A percentile compares a stretch with the other conserved stretches of the same genome.
These are phyloP conservation scores for Heteropelma amictum DNA, from an alignment of 2,888 invertebrate species.

Conservation along the genomic window DNA sequence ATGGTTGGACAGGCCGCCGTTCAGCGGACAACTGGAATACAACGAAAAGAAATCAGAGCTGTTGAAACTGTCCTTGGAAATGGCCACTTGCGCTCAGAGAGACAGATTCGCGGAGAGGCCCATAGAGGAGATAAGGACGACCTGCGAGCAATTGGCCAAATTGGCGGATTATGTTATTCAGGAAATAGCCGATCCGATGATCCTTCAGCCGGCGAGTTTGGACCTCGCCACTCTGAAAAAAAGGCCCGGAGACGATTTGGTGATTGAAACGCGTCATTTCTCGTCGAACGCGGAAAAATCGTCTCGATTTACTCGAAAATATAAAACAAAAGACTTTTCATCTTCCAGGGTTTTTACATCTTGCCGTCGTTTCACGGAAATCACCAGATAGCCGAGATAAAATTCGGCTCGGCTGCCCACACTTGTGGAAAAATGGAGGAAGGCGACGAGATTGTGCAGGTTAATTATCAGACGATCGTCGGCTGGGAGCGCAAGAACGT, in stretches of 20 bases:
- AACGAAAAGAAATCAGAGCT: constrained; percentile 85
- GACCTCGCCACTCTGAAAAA: constrained; percentile 93
- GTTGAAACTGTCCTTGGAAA: constrained; percentile 88
- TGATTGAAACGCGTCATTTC: constrained; percentile 65
- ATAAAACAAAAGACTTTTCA: neutral
- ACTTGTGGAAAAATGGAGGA: constrained; percentile 94
- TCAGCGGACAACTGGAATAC: constrained; percentile 84
- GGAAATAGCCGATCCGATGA: constrained; percentile 92
- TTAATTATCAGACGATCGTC: constrained; percentile 86
- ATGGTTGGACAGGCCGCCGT: constrained; percentile 90
- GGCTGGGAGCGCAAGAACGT: constrained; percentile 91
- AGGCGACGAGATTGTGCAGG: constrained; percentile 96
- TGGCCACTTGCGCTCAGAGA: constrained; percentile 93
- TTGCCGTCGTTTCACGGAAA: constrained; percentile 90
- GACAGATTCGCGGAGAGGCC: constrained; percentile 94
- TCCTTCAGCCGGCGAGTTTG: constrained; percentile 94
- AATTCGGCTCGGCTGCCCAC: constrained; percentile 95
- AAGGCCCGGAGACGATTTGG: constrained; percentile 88
- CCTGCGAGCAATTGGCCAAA: constrained; percentile 87
- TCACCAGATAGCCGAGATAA: constrained; percentile 91
- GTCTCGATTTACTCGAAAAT: neutral
- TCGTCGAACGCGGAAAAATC: neutral
- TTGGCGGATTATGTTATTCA: constrained; percentile 92
- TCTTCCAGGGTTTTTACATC: constrained; percentile 89
- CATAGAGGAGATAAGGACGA: constrained; percentile 85